These are phyloP conservation scores for Orbicella faveolata DNA, from an alignment of 64 coral and sea anemone species.

Conservation along the genomic window DNA sequence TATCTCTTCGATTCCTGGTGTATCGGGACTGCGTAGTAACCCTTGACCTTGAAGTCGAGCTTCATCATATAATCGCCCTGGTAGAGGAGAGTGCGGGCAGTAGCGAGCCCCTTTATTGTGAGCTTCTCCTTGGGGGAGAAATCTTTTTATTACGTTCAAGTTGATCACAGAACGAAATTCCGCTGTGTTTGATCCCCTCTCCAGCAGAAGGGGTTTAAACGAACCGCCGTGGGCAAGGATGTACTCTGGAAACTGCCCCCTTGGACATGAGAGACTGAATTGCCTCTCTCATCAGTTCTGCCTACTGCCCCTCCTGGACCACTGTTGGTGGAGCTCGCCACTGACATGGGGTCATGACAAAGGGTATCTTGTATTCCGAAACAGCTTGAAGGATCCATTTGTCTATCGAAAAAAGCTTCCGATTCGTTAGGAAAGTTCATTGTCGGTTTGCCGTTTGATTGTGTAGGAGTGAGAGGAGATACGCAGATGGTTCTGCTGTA, in stretches of 20 bases:
- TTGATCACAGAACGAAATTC: slow-evolving; percentile 53
- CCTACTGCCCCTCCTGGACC: not conserved
- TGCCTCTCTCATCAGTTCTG: not conserved
- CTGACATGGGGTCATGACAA: not conserved
- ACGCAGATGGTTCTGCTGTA: not conserved
- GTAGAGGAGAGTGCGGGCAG: slow-evolving; percentile 4
- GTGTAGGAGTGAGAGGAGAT: not conserved
- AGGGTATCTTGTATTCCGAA: not conserved
- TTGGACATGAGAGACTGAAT: slow-evolving; percentile 33
- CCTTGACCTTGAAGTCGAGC: slow-evolving; percentile 31
- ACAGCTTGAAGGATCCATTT: not conserved
- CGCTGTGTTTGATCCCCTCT: slow-evolving; percentile 5
- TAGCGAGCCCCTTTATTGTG: slow-evolving; percentile 33
- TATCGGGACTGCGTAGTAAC: slow-evolving; percentile 16
- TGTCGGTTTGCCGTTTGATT: not conserved
- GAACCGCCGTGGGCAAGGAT: slow-evolving; percentile 35
- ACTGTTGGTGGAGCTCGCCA: not conserved
- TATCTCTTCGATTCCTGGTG: slow-evolving; percentile 20
- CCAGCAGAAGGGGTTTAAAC: slow-evolving; percentile 51
- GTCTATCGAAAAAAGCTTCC: not conserved
- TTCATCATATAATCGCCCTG: slow-evolving; percentile 33
- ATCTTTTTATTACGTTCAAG: slow-evolving; percentile 40
- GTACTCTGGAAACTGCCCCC: slow-evolving; percentile 31
- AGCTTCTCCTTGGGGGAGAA: slow-evolving; percentile 37
- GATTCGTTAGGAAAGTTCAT: not conserved